Conservation (phyloP, 2,113 vertebrate species). For the Ahaetulla prasina region DNA sequence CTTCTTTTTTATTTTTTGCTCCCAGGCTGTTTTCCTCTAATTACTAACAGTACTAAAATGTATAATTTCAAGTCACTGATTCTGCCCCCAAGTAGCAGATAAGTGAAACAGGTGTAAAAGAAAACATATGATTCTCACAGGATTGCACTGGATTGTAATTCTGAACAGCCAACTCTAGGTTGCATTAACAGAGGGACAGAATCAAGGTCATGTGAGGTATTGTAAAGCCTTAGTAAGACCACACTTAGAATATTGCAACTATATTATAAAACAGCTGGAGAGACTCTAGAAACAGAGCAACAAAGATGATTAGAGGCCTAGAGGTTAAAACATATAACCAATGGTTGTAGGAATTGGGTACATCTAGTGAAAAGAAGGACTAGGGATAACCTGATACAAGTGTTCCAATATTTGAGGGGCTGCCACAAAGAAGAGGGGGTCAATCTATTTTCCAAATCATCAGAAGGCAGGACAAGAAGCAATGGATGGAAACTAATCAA, state of each 20-base stretch:
- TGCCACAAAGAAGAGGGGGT: no score
- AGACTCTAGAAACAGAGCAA: no score
- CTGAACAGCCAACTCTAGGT: not conserved
- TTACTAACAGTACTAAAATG: not conserved
- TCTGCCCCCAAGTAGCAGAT: not conserved
- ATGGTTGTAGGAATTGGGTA: no score
- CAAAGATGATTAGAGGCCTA: no score
- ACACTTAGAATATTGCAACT: not conserved
- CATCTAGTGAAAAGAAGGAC: no score
- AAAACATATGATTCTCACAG: not conserved
- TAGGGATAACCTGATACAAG: no score
- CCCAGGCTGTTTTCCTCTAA: not conserved
- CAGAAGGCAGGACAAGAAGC: no score
- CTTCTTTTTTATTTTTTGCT: not conserved
- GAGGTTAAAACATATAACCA: no score
- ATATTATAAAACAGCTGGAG: no score
- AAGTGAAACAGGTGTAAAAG: not conserved
- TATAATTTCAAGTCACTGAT: not conserved
- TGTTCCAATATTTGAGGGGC: no score
- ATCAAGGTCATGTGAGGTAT: not conserved
- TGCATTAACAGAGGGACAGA: not conserved
- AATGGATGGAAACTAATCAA: no score
- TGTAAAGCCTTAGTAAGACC: not conserved
- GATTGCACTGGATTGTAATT: not conserved
- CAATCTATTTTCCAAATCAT: no score